These are phyloP conservation scores for Dynastes grantii DNA, from an alignment of 2,888 invertebrate species.

Conservation along the genomic window DNA sequence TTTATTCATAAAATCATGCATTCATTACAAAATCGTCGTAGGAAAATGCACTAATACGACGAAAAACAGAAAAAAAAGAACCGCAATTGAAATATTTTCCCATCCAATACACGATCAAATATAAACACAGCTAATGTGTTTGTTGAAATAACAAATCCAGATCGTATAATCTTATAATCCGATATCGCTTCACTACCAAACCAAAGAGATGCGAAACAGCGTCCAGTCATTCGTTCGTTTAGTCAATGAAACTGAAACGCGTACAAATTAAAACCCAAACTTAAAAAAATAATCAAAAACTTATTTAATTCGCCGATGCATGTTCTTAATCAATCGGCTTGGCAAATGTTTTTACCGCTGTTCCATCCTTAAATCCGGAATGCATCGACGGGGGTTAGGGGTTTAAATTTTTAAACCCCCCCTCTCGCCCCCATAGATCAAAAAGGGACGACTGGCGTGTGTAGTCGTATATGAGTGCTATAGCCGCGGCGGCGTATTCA, in stretches of 20 bases:
- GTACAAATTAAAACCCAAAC: constrained; percentile 57
- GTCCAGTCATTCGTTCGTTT: neutral
- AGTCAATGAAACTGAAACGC: constrained; percentile 32
- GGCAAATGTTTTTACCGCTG: too few species aligned
- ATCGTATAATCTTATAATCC: neutral
- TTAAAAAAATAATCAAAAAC: constrained; percentile 58
- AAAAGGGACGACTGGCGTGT: constrained; percentile 8
- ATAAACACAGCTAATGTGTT: constrained; percentile 26
- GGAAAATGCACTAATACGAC: neutral
- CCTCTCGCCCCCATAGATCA: constrained; percentile 22
- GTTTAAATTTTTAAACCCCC: constrained; percentile 66
- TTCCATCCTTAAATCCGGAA: too few species aligned
- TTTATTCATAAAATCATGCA: too few species aligned
- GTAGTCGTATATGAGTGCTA: neutral
- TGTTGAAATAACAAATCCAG: constrained; percentile 36
- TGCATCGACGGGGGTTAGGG: constrained; percentile 67
- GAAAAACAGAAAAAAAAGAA: neutral
- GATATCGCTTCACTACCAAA: neutral
- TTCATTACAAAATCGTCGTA: neutral
- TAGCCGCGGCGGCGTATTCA: neutral
- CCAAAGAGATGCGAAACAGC: neutral
- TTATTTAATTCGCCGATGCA: constrained; percentile 54
- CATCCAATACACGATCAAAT: neutral
- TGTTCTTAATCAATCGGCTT: constrained; percentile 61
- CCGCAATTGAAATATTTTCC: constrained; percentile 8